Conservation (phyloP, 2,113 vertebrate genomes). For the Tetrax tetrax region DNA sequence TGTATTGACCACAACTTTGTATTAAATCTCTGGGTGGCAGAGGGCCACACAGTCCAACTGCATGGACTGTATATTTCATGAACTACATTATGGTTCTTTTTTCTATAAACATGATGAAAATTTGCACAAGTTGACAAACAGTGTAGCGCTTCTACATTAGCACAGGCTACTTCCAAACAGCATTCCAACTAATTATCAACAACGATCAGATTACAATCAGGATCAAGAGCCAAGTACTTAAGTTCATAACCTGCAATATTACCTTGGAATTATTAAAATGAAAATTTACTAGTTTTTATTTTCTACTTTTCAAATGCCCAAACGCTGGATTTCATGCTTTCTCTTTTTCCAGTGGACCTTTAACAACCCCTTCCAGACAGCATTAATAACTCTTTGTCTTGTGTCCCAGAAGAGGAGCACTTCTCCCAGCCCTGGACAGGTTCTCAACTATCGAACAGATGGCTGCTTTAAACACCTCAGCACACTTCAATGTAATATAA, state of each 20-base stretch:
- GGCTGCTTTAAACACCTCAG: not conserved
- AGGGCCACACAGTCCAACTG: not conserved
- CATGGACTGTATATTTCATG: not conserved
- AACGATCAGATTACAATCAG: not conserved
- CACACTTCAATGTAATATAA: not conserved
- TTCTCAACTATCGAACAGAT: not conserved
- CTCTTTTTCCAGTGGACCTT: not conserved
- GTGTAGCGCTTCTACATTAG: fast-evolving
- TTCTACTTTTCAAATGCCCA: not conserved
- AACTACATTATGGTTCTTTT: not conserved
- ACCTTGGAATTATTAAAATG: not conserved
- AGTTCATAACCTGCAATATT: not conserved
- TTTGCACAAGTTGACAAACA: not conserved
- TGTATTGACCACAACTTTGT: not conserved
- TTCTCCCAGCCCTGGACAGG: not conserved
- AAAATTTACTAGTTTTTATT: not conserved
- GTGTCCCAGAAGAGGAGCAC: not conserved
- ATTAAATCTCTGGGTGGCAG: not conserved
- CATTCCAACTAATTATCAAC: not conserved
- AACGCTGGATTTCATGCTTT: not conserved
- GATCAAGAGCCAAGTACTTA: not conserved
- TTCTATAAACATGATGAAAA: not conserved
- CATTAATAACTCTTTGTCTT: not conserved
- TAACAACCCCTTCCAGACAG: not conserved
- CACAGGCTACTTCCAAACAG: not conserved